Percentiles rank a stretch among this genome's conserved stretches.
Conservation (phyloP, 92 coral and sea anemone genomes). For the Phenganax subtilis region DNA sequence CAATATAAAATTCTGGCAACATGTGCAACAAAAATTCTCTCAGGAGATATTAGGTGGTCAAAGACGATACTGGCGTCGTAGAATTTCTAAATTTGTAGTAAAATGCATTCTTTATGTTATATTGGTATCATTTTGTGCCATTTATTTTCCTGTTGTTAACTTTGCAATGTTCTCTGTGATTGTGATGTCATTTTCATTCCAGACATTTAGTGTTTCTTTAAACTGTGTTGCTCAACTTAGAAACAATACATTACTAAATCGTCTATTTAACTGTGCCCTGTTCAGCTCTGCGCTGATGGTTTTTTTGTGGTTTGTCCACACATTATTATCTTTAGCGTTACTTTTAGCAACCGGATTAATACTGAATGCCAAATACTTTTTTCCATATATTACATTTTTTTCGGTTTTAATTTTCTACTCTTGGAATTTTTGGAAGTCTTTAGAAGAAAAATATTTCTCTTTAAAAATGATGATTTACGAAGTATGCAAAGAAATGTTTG, state of each 20-base stretch:
- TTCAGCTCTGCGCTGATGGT: background rate
- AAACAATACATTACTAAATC: too few species aligned
- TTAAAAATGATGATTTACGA: background rate
- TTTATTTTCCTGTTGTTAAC: background rate
- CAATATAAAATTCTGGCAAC: background rate
- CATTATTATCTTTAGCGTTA: background rate
- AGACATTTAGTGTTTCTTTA: background rate
- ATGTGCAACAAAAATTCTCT: background rate
- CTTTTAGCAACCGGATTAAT: background rate
- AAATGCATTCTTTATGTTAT: background rate
- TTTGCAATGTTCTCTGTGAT: background rate
- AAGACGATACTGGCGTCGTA: background rate
- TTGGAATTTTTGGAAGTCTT: constrained; percentile 6
- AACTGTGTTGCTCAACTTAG: too few species aligned
- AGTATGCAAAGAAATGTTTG: too few species aligned
- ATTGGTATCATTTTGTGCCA: background rate
- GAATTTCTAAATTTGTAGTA: background rate
- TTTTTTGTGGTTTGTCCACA: background rate
- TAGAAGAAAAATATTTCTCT: constrained; percentile 7
- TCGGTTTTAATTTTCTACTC: constrained; percentile 4
- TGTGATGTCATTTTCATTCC: too few species aligned
- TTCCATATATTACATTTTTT: constrained; percentile 12
- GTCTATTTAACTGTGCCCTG: background rate
- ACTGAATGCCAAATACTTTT: background rate
- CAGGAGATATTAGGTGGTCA: background rate